A percentile compares a stretch with the other conserved stretches of the same genome.
Evolutionary conservation across 2,797 vertebrate species (phyloP).

Genomic region (Xyrichtys novacula): DNA sequence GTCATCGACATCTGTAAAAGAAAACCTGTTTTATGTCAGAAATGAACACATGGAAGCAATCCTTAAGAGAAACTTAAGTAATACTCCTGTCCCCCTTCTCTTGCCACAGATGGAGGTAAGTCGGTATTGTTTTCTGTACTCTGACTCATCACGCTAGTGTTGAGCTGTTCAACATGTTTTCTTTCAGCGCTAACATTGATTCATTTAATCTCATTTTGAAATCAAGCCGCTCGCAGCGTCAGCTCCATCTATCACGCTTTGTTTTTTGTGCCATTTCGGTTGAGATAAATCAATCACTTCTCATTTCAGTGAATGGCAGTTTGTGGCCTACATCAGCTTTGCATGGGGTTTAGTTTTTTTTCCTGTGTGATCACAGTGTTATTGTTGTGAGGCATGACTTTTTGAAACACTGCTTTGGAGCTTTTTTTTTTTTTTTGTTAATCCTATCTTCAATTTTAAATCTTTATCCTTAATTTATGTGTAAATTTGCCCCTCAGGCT

Average conservation of each 20-base stretch:
- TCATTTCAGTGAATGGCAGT: conserved; percentile 60
- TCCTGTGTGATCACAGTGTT: conserved; percentile 43
- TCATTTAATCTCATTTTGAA: conserved; percentile 54
- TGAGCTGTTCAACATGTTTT: conserved; percentile 49
- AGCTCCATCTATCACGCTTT: conserved; percentile 52
- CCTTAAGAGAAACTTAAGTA: conserved; percentile 58
- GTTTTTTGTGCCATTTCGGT: conserved; percentile 41
- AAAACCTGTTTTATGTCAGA: background rate
- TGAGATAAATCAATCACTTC: conserved; percentile 51
- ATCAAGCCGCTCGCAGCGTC: conserved; percentile 44
- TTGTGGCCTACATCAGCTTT: conserved; percentile 57
- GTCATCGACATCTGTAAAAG: background rate
- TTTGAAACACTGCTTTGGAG: conserved; percentile 11
- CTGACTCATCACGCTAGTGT: conserved; percentile 53
- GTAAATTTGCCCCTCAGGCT: conserved; percentile 80
- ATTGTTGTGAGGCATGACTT: conserved; percentile 67
- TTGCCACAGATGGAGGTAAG: conserved; percentile 89
- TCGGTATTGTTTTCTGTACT: conserved; percentile 62
- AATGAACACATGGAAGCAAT: background rate
- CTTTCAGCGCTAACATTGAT: conserved; percentile 46
- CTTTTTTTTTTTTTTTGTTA: background rate
- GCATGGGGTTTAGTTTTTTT: conserved; percentile 62
- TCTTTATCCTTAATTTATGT: conserved; percentile 3
- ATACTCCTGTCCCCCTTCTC: conserved; percentile 74
- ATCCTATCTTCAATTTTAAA: background rate